Base-by-base conservation (phyloP, 2,113 vertebrate genomes). In the Probosciger aterrimus region DNA sequence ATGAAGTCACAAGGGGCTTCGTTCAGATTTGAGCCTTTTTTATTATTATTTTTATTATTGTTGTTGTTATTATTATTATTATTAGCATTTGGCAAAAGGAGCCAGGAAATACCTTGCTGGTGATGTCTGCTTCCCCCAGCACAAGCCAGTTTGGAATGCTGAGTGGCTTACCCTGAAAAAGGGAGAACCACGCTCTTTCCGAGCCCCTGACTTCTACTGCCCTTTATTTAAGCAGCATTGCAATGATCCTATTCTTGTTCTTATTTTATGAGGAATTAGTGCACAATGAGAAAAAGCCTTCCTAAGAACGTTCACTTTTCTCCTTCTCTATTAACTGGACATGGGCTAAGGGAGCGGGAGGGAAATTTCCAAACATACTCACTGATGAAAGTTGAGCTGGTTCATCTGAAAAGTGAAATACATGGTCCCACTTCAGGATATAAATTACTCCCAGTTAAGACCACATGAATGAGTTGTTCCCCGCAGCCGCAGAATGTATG, bases 31-130 rank as follows among this genome's bases (percentile, higher is more conserved):
- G 15, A 88, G 33, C 55, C 25, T 25, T 88, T 77, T 68, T 76
- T 73, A 13, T 39, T 43, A 2, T 28, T 47, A 33, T 33, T n/a
- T n/a, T n/a, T 24, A 33, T 60, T 28, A 44, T 23, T 86, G 23
- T 76, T 90, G 52, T 86, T 88, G 5, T 93, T 92, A 4, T 92
- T 93, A 2, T 91, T 95, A 60, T 93, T 94, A 95, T 95, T 95
- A 93, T 55, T 55, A 96, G 86, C 30, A 94, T 93, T 95, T 96
- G 92, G 85, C 96, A 96, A 96, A 95, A 87, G 43, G 47, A 86
- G 82, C 64, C 91, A 96, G 95, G 92, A 98, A 97, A 95, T 96
- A 96, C 92, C 92, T 96, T 93, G 84, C 90, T 93, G 68, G 60
- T 96, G 91, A 97, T 93, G 93, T 90, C 76, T 92, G 68, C 41